Conservation (phyloP, 2,888 invertebrate species). For the Ganaspis brasiliensis region DNA sequence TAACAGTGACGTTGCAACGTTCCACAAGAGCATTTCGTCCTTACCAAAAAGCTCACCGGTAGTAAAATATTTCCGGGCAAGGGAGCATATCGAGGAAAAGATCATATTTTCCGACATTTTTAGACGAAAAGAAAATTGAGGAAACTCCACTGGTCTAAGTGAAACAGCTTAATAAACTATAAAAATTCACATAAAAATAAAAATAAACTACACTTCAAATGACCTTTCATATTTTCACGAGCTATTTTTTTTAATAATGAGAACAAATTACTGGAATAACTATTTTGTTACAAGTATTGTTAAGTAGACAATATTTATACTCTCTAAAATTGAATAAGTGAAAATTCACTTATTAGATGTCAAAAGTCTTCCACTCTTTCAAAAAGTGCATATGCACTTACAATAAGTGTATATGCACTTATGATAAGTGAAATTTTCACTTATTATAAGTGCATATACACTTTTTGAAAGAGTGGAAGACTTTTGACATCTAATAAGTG, state of each 20-base stretch:
- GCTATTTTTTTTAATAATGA: background rate
- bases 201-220: background rate
- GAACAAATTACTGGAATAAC: background rate
- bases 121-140: background rate
- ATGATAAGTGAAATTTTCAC: too few relatives aligned
- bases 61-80: slow-evolving; percentile 22
- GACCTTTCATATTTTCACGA: background rate
- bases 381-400: too few relatives aligned
- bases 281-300: too few relatives aligned
- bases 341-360: too few relatives aligned
- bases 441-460: too few relatives aligned
- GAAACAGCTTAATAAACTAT: background rate
- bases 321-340: too few relatives aligned
- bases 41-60: slow-evolving; percentile 13
- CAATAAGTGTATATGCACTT: too few relatives aligned
- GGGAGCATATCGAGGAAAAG: background rate
- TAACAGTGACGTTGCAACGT: slow-evolving; percentile 25
- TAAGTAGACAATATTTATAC: too few relatives aligned
- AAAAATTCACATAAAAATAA: background rate
- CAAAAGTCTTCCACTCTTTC: too few relatives aligned
- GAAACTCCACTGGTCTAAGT: background rate
- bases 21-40: slow-evolving; percentile 24
- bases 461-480: too few relatives aligned
- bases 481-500: too few relatives aligned
- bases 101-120: slow-evolving; percentile 26